Percentiles rank a stretch among this genome's conserved stretches.
Conservation (phyloP, 2,797 vertebrate species). For the Vespertilio murinus region DNA sequence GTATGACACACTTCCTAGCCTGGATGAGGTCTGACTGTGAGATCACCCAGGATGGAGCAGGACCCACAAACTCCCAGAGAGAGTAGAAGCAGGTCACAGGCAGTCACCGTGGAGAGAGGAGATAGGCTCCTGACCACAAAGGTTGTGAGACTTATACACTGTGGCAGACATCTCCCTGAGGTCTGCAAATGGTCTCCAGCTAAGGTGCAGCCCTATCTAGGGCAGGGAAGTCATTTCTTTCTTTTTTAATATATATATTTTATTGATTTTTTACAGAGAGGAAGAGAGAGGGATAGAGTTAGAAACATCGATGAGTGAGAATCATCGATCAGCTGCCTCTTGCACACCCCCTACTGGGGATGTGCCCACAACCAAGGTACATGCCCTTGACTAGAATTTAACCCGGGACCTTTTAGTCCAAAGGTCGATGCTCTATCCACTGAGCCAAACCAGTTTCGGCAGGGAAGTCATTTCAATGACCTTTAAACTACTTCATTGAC, state of each 20-base stretch:
- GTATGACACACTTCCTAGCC: not conserved
- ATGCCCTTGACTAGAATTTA: too few relatives aligned
- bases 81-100: too few relatives aligned
- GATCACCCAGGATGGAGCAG: not conserved
- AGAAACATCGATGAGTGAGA: too few relatives aligned
- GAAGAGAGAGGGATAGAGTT: too few relatives aligned
- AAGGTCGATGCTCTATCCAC: too few relatives aligned
- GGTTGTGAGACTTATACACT: not conserved
- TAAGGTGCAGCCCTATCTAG: not conserved
- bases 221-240: not conserved
- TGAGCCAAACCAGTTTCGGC: too few relatives aligned
- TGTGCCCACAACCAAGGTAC: too few relatives aligned
- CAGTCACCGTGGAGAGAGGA: accelerated
- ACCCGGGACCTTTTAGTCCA: too few relatives aligned
- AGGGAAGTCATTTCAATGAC: not conserved
- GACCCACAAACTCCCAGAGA: not conserved
- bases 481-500: not conserved
- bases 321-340: too few relatives aligned
- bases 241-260: too few relatives aligned
- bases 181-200: not conserved
- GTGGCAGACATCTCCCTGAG: not conserved
- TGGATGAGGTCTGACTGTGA: not conserved
- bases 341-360: too few relatives aligned
- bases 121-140: not conserved
- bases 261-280: too few relatives aligned